Base-by-base conservation (phyloP, 1,140 invertebrate genomes). In the Trissolcus basalis region DNA sequence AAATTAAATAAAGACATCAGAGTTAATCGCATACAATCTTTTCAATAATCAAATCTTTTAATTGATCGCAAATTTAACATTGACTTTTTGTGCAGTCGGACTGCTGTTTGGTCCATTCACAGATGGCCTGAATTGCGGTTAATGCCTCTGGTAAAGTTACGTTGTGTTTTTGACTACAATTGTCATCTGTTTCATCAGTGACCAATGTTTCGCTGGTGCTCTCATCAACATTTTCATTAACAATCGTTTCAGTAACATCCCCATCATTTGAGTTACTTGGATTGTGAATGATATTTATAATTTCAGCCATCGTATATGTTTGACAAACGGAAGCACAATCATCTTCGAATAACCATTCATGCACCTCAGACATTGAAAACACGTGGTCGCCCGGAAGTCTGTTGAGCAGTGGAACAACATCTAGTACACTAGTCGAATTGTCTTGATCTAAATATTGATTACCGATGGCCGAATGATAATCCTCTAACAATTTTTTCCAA, bases 31-130 rank as follows among this genome's bases (percentile, higher is more conserved):
- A 43, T 43, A 43, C 39, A 43, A 43, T 43, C 11, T 43, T 43
- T 43, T 43, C 12, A n/a, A 43, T n/a, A 43, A 43, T 43, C 11
- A 43, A 43, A 43, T 8, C 12, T 43, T 43, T 43, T n/a, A 43
- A 43, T 43, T 43, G 5, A n/a, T 43, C 12, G 39, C 39, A 43
- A 9, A 43, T n/a, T n/a, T 43, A 7, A n/a, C 39, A 8, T n/a
- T 43, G 11, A 4, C 4, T 43, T 43, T 43, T n/a, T 43, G 39
- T 43, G 39, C 39, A 43, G 12, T 43, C 39, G 11, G 39, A n/a
- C 39, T 43, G 39, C 39, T 43, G 39, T 43, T 43, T 43, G 11
- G 39, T 43, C 39, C 11, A 43, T 43, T 43, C 39, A 43, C 5
- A 43, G 11, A 43, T 43, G 5, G 39, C 11, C 12, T 43, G 39